phyloP scores from a whole-genome alignment of 2,113 vertebrate species.

The Chloroceryle aenea region DNA sequence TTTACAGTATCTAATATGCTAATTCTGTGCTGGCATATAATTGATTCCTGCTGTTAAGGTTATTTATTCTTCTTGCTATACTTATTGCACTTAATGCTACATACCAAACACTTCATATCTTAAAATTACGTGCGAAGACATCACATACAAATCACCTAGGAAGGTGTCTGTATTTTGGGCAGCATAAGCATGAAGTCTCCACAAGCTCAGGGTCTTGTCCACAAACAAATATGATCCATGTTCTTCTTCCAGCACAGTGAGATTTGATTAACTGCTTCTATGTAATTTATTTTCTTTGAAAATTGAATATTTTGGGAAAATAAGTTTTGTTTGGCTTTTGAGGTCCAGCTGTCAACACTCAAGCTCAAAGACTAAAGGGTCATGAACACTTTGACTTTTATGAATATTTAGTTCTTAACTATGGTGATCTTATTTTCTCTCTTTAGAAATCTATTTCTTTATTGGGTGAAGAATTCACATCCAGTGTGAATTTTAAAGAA shows the following conservation, averaged over 20 bases:
- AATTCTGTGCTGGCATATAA: not conserved
- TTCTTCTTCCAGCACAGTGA: not conserved
- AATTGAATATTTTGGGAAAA: not conserved
- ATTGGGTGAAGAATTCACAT: not conserved
- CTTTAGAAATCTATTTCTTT: not conserved
- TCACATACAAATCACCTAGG: not conserved
- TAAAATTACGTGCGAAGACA: not conserved
- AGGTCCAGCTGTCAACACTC: not conserved
- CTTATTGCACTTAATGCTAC: not conserved
- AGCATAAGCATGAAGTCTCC: not conserved
- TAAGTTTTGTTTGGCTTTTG: not conserved
- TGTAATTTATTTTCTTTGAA: not conserved
- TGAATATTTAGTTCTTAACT: not conserved
- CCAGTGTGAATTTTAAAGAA: not conserved
- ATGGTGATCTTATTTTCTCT: not conserved
- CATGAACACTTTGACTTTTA: not conserved
- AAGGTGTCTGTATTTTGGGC: not conserved
- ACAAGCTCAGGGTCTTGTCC: not conserved
- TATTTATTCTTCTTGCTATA: not conserved
- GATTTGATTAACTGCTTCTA: not conserved
- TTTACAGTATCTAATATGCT: not conserved
- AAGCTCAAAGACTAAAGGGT: not conserved
- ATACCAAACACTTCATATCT: not conserved
- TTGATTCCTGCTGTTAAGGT: not conserved
- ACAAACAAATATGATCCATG: fast-evolving